These are phyloP conservation scores for Scyliorhinus canicula DNA, from an alignment of 2,797 vertebrate species.

Conservation along the genomic window DNA sequence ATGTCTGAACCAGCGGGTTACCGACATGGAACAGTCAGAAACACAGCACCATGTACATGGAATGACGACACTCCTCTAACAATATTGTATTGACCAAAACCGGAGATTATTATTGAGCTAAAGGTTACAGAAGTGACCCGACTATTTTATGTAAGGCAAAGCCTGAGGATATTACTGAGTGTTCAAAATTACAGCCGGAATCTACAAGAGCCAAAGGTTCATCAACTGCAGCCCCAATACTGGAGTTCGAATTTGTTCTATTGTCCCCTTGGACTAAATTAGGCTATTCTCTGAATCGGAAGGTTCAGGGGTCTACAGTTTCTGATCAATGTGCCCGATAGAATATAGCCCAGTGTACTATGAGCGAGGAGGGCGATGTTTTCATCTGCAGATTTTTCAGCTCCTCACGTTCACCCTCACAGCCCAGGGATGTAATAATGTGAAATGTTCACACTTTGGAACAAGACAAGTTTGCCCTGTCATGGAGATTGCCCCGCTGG, in stretches of 20 bases:
- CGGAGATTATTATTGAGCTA: background rate
- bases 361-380: background rate
- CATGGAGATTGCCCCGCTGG: background rate
- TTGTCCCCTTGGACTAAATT: background rate
- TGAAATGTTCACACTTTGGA: background rate
- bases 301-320: background rate
- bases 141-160: constrained; percentile 18
- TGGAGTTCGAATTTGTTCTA: background rate
- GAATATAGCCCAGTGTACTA: background rate
- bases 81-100: background rate
- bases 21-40: background rate
- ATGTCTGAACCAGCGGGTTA: background rate
- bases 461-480: constrained; percentile 27
- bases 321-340: background rate
- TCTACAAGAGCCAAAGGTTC: constrained; percentile 31
- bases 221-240: constrained; percentile 4
- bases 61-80: background rate
- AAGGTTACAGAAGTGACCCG: constrained; percentile 17
- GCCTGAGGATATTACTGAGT: constrained; percentile 22
- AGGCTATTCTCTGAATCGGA: background rate
- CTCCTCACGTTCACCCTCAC: background rate
- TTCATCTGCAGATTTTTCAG: background rate
- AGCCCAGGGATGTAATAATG: constrained; percentile 12
- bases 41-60: background rate
- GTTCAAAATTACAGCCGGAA: constrained; percentile 31